Percentiles rank a stretch among this genome's conserved stretches.
Conservation (phyloP, 2,797 vertebrate genomes). For the Macropus fuliginosus region DNA sequence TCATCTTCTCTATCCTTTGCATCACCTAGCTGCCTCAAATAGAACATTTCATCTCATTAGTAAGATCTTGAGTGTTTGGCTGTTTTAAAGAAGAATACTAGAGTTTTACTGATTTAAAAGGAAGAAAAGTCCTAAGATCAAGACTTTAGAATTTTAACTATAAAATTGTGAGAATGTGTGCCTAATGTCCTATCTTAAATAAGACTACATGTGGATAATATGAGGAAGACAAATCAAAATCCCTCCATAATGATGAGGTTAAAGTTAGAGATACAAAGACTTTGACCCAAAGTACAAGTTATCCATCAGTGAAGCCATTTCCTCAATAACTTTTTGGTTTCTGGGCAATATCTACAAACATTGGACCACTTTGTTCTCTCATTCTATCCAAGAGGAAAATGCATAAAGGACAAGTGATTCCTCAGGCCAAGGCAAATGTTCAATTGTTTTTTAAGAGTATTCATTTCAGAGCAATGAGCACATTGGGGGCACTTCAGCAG, state of each 20-base stretch:
- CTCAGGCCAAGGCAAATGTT: constrained; percentile 32
- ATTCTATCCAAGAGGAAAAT: constrained; percentile 41
- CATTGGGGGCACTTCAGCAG: constrained; percentile 47
- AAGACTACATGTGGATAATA: not conserved
- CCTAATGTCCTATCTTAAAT: not conserved
- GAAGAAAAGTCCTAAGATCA: not conserved
- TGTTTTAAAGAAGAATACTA: not conserved
- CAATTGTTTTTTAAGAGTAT: constrained; percentile 9
- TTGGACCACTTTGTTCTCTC: not conserved
- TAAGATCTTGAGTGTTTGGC: not conserved
- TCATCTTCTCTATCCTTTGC: not conserved
- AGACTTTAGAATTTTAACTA: not conserved
- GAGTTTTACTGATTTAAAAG: not conserved
- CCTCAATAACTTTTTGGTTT: not conserved
- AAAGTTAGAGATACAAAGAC: not conserved
- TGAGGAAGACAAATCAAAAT: not conserved
- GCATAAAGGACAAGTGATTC: constrained; percentile 36
- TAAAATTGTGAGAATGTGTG: not conserved
- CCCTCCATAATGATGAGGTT: not conserved
- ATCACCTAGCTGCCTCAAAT: not conserved
- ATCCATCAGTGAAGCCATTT: not conserved
- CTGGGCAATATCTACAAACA: not conserved
- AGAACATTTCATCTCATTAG: not conserved
- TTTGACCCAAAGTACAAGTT: not conserved
- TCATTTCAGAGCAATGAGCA: constrained; percentile 18